Base-by-base conservation (phyloP, 2,113 vertebrate species). In the Phrynosoma blainvillii region DNA sequence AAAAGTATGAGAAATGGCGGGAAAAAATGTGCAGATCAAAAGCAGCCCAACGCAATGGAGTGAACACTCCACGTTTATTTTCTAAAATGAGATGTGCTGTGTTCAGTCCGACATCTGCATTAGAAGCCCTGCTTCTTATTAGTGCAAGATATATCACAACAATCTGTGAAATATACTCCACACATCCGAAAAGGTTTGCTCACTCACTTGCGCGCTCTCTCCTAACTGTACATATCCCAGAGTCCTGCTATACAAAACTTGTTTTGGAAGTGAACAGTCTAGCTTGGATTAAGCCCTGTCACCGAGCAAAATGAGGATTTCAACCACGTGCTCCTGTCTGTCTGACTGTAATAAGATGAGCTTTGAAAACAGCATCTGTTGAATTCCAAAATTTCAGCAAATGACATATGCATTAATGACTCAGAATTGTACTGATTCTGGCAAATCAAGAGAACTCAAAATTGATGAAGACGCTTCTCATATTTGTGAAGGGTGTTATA, bases 341-440 rank as follows among this genome's bases (percentile, higher is more conserved):
- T 54, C 84, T 78, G 62, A 23, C 65, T 52, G 62, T 79, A 68
- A 85, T 27, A 78, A 42, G 76, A 79, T 79, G 25, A 79, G 13
- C 65, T 59, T 71, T 59, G n/a, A 56, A 79, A 73, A 59, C 42
- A 80, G 47, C 77, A 56, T 56, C 21, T 73, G 77, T 54, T 21
- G 77, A 56, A 40, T 87, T 73, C 47, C 32, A 73, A 79, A 71
- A 86, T 70, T 86, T 79, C 84, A 27, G 14, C 23, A 36, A 36
- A 79, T 54, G n/a, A 20, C 70, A 56, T 27, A 14, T 11, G 59
- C 47, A 54, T 86, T 36, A 36, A n/a, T 75, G 52, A 25, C 23
- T 6, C 65, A 54, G 40, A 36, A 47, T 13, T 32, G 42, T 65
- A 42, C 4, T 71, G 27, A 32, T 86, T 23, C 59, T n/a, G 59